Evolutionary conservation across 2,797 vertebrate genomes (phyloP).

Genomic region (Erpetoichthys calabaricus): DNA sequence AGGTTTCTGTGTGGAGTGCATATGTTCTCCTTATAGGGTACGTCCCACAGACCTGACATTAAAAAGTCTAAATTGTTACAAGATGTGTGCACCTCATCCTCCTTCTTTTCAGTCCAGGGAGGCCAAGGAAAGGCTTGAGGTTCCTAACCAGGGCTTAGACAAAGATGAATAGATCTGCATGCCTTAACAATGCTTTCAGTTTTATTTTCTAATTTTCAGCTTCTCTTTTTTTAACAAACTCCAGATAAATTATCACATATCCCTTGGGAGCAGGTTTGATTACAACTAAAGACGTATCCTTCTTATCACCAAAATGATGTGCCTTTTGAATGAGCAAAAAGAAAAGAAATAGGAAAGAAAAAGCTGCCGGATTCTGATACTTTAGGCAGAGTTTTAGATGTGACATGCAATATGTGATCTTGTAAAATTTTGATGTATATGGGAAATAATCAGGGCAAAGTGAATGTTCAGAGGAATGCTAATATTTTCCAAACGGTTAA

Average conservation of each 20-base stretch:
- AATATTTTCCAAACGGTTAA: slow-evolving; percentile 50
- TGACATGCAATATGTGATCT: slow-evolving; percentile 46
- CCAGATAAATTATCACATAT: neutral
- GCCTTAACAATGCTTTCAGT: too few species aligned
- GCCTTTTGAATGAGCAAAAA: slow-evolving; percentile 15
- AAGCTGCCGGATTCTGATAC: slow-evolving; percentile 27
- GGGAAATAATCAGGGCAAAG: slow-evolving; percentile 57
- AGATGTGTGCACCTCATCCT: too few species aligned
- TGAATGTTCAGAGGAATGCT: slow-evolving; percentile 53
- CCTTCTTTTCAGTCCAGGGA: too few species aligned
- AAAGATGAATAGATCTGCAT: too few species aligned
- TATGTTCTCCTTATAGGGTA: too few species aligned
- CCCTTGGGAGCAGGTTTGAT: neutral
- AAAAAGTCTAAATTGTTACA: too few species aligned
- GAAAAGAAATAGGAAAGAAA: too few species aligned
- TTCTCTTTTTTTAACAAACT: neutral
- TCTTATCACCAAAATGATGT: neutral
- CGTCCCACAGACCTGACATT: too few species aligned
- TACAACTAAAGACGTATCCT: neutral
- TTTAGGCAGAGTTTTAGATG: slow-evolving; percentile 36
- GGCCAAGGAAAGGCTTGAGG: too few species aligned
- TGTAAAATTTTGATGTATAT: slow-evolving; percentile 43
- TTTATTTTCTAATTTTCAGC: too few species aligned
- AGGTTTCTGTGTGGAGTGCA: too few species aligned
- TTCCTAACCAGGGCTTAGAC: too few species aligned